Evolutionary conservation across 2,888 invertebrate genomes (phyloP), one percentile per base, ranked within the genome.

Genomic region (Melanostoma mellinum): DNA sequence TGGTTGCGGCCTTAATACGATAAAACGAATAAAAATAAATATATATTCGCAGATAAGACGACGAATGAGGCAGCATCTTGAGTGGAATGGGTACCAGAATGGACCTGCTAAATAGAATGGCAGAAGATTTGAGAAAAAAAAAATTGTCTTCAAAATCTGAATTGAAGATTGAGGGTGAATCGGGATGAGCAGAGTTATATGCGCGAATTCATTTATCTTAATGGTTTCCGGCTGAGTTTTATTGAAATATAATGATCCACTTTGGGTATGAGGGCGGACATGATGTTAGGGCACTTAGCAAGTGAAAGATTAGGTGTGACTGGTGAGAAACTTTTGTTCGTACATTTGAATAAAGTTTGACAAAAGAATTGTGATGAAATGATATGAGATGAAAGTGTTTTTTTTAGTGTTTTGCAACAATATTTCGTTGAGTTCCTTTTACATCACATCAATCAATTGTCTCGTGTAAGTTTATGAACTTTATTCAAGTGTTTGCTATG

Each of bases 151-250:
- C 68, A 38, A 30, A 30, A 60, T 55, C 50, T 42, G 38, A 9
- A 9, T 10, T 38, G 48, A 67, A 48, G 60, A 75, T 63, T 50
- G 20, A 61, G 65, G 10, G 35, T 50, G 40, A 30, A 10, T 40
- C 30, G 46, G 9, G 56, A 46, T 50, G 68, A 46, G 63, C 32
- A 58, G 56, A 65, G 69, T 71, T 46, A 63, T 63, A 48, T 48
- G 74, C 68, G 80, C 68, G 65, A 75, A 77, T 84, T 81, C 85
- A 87, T 86, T 86, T 87, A 87, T 87, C 87, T 87, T 86, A 87
- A 87, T 86, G 87, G 86, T 85, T 87, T 87, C 87, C 87, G 87
- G 87, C 85, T 86, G 86, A 87, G 82, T 87, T 87, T 87, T 87
- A 87, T 87, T 87, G 87, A 87, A 84, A 74, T 84, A 84, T 84